Evolutionary conservation across 2,797 vertebrate species (phyloP), one percentile per base, ranked within the genome.

Genomic region (Melanotaenia pygmaea): DNA sequence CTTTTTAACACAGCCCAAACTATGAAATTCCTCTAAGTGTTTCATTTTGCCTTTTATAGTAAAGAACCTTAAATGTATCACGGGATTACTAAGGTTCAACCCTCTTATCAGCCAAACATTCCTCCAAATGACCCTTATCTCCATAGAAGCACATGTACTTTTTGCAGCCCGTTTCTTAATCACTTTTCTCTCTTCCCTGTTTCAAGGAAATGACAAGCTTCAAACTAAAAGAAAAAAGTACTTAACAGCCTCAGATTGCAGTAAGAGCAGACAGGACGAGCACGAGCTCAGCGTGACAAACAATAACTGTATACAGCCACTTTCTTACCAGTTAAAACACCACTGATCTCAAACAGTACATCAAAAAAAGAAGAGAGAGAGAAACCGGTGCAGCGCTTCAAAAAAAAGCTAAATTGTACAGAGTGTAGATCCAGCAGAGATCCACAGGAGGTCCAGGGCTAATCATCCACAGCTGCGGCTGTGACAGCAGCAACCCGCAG

Each of bases 321-420:
- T 90, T 92, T 88, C 91, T 93, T 90, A 92, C 88, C 93, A 84
- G 89, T 82, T 82, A 22, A 22, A 74, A 87, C 83, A 80, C 50
- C 72, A 79, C 67, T 61, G 72, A 64, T 82, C 77, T 79, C 72
- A 59, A 18, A 74, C 74, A 76, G 22, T 64, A 28, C 12, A 34
- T 64, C 28, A 34, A 56, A 38, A 38, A 45, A 59, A 12, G 20
- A 59, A 54, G 24, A 54, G 13, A 14, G 6, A 30, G 51, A 26
- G 16, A 45, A 60, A 79, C 63, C 72, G 80, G 79, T 74, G 84
- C 74, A 75, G 81, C 62, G 80, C 81, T 79, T 76, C 76, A 59
- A 18, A 43, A 43, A 43, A 54, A 54, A 54, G 24, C 51, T 8
- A 4, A 26, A 54, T 13, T 26, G 51, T 54, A 11, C 56, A 85